phyloP scores from a whole-genome alignment of 2,888 invertebrate genomes.

The Cosmia pyralina region DNA sequence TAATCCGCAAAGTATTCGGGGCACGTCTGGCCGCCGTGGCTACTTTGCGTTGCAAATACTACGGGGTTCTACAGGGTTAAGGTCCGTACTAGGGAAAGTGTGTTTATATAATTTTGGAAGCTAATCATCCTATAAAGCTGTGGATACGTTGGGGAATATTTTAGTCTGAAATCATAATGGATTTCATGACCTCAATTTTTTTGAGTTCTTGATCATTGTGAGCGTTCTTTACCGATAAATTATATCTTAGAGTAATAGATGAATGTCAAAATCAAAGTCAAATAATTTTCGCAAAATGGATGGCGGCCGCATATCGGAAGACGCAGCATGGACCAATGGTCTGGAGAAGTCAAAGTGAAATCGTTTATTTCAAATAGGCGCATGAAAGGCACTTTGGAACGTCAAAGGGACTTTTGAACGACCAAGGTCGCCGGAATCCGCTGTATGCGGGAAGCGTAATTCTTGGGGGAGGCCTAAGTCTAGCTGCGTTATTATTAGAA shows the following conservation, averaged over 20 bases:
- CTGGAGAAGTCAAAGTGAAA: too few relatives aligned
- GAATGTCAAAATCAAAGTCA: neutral
- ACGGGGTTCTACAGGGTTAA: slow-evolving; percentile 64
- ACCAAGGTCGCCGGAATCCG: too few relatives aligned
- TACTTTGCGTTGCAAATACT: slow-evolving; percentile 79
- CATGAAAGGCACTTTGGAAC: too few relatives aligned
- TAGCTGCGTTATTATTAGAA: neutral
- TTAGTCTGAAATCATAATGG: neutral
- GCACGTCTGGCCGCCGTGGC: slow-evolving; percentile 72
- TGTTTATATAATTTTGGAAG: slow-evolving; percentile 59
- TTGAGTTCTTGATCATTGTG: neutral
- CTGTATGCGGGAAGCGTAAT: neutral
- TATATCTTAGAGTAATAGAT: neutral
- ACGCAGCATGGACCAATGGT: neutral
- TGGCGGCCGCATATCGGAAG: neutral
- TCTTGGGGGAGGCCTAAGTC: neutral
- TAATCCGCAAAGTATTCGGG: slow-evolving; percentile 81
- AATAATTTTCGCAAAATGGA: neutral
- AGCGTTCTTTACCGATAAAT: neutral
- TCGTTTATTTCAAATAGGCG: too few relatives aligned
- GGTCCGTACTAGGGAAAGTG: slow-evolving; percentile 60
- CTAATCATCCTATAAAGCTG: slow-evolving; percentile 41
- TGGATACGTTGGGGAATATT: slow-evolving; percentile 9
- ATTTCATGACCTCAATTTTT: neutral
- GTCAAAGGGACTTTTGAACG: too few relatives aligned